These are phyloP conservation scores for Tethea ocularis DNA, from an alignment of 2,888 invertebrate genomes.

Conservation along the genomic window DNA sequence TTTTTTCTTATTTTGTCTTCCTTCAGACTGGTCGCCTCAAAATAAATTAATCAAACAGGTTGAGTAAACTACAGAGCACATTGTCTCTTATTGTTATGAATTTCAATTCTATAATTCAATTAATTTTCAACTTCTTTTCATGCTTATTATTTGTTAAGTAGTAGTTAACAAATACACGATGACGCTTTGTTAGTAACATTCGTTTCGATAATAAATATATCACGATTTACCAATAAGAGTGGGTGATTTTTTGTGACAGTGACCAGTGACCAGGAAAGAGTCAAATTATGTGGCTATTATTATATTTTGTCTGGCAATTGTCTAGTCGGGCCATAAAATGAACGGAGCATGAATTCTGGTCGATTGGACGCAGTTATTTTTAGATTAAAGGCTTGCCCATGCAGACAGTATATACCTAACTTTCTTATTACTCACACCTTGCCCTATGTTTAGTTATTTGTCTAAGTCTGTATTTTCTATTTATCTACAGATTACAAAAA, in stretches of 20 bases:
- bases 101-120: slow-evolving; percentile 1
- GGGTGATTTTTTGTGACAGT: neutral
- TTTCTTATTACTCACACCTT: neutral
- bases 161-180: neutral
- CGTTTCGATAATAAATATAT: neutral
- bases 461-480: no score
- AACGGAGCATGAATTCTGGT: slow-evolving; percentile 9
- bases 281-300: neutral
- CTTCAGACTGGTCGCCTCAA: no score
- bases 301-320: slow-evolving; percentile 1
- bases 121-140: neutral
- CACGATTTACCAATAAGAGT: neutral
- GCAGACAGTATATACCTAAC: slow-evolving; percentile 5
- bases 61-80: no score
- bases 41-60: no score
- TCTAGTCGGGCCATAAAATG: slow-evolving; percentile 6
- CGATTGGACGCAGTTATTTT: slow-evolving; percentile 6
- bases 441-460: no score
- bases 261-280: neutral
- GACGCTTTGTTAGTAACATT: neutral
- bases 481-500: no score
- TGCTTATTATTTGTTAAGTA: neutral
- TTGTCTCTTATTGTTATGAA: no score
- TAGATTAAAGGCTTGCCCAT: slow-evolving; percentile 8
- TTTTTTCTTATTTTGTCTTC: no score